Base-by-base conservation (phyloP, 2,888 invertebrate species). In the Apeira syringaria region DNA sequence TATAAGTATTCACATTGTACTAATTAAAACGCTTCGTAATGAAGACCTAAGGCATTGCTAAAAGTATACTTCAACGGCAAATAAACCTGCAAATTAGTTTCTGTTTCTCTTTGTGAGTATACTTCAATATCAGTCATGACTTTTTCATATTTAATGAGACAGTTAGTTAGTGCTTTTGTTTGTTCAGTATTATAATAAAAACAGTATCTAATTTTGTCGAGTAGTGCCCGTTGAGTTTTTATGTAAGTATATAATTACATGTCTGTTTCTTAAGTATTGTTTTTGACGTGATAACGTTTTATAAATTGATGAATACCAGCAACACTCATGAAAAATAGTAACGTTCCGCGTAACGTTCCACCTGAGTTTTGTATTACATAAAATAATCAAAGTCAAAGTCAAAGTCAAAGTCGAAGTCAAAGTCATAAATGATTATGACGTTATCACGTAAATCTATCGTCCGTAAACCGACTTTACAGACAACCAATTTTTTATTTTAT, bases 11-110 rank as follows among this genome's bases (percentile, higher is more conserved):
- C 71, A 62, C 72, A 73, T 77, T 80, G 69, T 75, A 68, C 76
- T 86, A 85, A 87, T 87, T 87, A 85, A 84, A 82, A 80, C 74
- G 70, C 74, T 63, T 60, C 55, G 47, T 71, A 66, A 68, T 56
- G 54, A 56, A 56, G 56, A 56, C 56, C 53, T 56, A 56, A n/a
- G 48, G 51, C 47, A 56, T 53, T 56, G 53, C 62, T 41, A 60
- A 40, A 50, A 64, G 59, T 63, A 71, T 60, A 68, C 69, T 68
- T 68, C 56, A 59, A 59, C 63, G 67, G 73, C 74, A 76, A 78
- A 80, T 76, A 80, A 72, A 74, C 62, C 65, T 68, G 67, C 64
- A 74, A 81, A 80, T 78, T 75, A 71, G 73, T 71, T 73, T 63
- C 64, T 60, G 62, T 68, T 61, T 64, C 61, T 56, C 65, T 71